These are phyloP conservation scores for Drosophila atripex DNA, from an alignment of 2,888 invertebrate species.

Conservation along the genomic window DNA sequence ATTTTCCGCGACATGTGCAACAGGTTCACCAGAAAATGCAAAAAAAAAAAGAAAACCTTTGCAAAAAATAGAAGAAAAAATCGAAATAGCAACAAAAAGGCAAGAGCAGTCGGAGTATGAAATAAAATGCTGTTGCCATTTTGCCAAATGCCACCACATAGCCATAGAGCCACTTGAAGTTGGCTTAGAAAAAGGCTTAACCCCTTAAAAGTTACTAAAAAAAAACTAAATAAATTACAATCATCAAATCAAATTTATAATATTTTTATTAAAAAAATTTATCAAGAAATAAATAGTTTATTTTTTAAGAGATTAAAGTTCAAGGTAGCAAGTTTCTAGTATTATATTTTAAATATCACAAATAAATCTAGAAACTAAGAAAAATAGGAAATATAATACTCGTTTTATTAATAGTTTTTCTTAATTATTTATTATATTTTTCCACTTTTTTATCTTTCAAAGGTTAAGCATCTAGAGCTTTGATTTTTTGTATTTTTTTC, in stretches of 20 bases:
- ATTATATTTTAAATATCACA: no score
- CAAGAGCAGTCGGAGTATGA: constrained; percentile 34
- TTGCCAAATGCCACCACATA: constrained; percentile 68
- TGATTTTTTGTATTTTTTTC: constrained; percentile 29
- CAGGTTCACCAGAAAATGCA: constrained; percentile 58
- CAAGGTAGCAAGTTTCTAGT: no score
- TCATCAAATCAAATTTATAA: no score
- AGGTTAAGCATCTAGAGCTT: constrained; percentile 27
- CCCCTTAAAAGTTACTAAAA: neutral
- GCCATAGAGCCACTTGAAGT: constrained; percentile 21
- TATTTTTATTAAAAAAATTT: no score
- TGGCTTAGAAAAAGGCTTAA: constrained; percentile 11
- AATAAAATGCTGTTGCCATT: constrained; percentile 71
- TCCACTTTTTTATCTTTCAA: neutral
- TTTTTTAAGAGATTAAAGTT: no score
- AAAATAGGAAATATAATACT: neutral
- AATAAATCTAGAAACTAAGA: neutral
- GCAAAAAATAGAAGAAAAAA: constrained; percentile 4
- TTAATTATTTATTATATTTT: neutral
- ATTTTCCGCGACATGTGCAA: constrained; percentile 55
- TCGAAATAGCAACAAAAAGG: constrained; percentile 21
- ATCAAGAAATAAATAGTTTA: no score
- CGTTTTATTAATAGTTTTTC: neutral
- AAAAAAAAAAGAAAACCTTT: constrained; percentile 1
- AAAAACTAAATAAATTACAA: no score